Evolutionary conservation across 2,888 invertebrate genomes (phyloP).

Genomic region (Eupithecia abbreviata): DNA sequence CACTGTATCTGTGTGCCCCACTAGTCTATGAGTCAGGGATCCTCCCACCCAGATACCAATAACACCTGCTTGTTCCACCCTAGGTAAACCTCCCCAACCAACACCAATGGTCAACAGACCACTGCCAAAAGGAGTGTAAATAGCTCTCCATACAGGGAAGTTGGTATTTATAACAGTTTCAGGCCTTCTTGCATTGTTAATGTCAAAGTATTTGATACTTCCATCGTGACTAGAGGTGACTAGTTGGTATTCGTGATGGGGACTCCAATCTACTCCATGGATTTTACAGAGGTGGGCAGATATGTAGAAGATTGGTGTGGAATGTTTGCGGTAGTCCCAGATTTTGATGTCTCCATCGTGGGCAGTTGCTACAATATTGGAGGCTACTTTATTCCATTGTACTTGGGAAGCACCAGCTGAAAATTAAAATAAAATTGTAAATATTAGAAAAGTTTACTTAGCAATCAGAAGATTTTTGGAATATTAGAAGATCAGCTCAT

Average conservation of each 20-base stretch:
- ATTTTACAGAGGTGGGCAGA: conserved; percentile 95
- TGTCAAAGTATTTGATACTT: conserved; percentile 97
- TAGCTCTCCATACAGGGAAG: conserved; percentile 96
- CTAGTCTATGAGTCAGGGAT: conserved; percentile 93
- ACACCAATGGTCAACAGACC: conserved; percentile 96
- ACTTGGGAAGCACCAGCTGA: conserved; percentile 96
- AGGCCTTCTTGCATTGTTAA: conserved; percentile 91
- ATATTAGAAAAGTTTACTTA: background rate
- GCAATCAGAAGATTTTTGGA: background rate
- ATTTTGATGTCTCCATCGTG: conserved; percentile 98
- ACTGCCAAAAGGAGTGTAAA: conserved; percentile 96
- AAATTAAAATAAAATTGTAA: conserved; percentile 26
- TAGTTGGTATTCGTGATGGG: conserved; percentile 91
- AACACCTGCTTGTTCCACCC: conserved; percentile 90
- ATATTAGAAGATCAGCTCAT: no score
- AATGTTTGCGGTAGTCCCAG: conserved; percentile 96
- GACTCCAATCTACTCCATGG: conserved; percentile 97
- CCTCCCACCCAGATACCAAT: conserved; percentile 82
- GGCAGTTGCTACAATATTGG: conserved; percentile 94
- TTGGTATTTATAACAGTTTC: conserved; percentile 93
- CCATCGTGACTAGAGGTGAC: conserved; percentile 98
- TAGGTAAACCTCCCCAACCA: conserved; percentile 90
- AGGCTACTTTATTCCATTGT: conserved; percentile 94
- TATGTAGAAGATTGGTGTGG: conserved; percentile 94
- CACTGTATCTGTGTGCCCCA: conserved; percentile 97